Evolutionary conservation across 2,113 vertebrate species (phyloP).

Genomic region (Egretta garzetta): DNA sequence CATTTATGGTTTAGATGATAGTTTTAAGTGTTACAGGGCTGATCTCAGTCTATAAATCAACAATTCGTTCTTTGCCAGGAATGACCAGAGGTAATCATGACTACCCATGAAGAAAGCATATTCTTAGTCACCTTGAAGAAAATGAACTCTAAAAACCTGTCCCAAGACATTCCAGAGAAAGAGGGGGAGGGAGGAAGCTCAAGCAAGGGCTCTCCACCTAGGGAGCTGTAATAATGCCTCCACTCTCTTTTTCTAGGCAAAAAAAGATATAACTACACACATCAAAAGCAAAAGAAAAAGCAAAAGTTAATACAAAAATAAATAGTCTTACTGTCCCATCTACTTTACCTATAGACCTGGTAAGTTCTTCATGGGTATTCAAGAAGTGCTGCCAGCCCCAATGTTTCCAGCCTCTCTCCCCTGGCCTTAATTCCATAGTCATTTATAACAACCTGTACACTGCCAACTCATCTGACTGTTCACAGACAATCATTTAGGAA

Average conservation of each 20-base stretch:
- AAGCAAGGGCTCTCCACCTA: not conserved
- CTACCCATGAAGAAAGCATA: not conserved
- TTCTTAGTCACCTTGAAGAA: not conserved
- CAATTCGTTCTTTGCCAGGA: not conserved
- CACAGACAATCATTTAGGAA: not conserved
- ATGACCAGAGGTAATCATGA: not conserved
- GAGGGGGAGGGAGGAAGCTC: not conserved
- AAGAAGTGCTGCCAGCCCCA: not conserved
- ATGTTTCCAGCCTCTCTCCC: not conserved
- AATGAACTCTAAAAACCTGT: not conserved
- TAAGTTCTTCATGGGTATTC: not conserved
- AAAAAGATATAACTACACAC: not conserved
- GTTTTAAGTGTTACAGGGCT: not conserved
- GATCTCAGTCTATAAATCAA: not conserved
- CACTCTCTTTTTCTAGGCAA: not conserved
- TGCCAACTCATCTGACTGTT: not conserved
- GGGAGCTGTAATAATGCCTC: not conserved
- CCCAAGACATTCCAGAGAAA: not conserved
- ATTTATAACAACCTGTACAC: not conserved
- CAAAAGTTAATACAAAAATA: not conserved
- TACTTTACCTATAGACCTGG: not conserved
- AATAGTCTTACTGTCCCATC: not conserved
- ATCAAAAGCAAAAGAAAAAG: not conserved
- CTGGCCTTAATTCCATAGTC: not conserved
- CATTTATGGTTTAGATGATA: not conserved